Evolutionary conservation across 2,888 invertebrate genomes (phyloP).

Genomic region (Philereme vetulata): DNA sequence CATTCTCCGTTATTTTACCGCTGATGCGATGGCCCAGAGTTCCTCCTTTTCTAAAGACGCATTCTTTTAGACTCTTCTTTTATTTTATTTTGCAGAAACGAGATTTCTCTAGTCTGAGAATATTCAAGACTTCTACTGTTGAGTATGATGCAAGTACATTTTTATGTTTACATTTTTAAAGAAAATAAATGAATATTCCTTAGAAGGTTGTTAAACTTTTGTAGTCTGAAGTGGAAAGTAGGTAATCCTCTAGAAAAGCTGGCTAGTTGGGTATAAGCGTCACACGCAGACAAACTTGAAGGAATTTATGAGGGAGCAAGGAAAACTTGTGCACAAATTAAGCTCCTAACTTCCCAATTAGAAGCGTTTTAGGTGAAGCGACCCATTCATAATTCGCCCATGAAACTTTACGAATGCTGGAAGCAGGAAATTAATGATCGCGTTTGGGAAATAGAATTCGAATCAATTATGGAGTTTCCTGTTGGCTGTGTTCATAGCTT

Average conservation of each 20-base stretch:
- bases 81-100: neutral
- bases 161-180: too few species aligned
- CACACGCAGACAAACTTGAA: constrained; percentile 30
- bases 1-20: constrained; percentile 16
- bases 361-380: constrained; percentile 32
- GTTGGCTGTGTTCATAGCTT: too few species aligned
- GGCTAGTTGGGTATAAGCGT: constrained; percentile 1
- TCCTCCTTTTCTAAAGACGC: too few species aligned
- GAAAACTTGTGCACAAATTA: constrained; percentile 39
- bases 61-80: neutral
- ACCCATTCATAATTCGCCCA: constrained; percentile 32
- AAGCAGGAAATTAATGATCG: constrained; percentile 21
- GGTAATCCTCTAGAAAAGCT: constrained; percentile 7
- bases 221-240: neutral
- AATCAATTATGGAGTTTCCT: constrained; percentile 5
- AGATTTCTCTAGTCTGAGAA: too few species aligned
- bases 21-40: neutral
- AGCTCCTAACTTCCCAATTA: constrained; percentile 40
- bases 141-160: too few species aligned
- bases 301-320: constrained; percentile 34
- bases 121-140: too few species aligned
- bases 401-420: constrained; percentile 32
- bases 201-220: too few species aligned
- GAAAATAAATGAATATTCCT: too few species aligned
- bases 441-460: constrained; percentile 15